These are phyloP conservation scores for Drosophila nigrodunni DNA, from an alignment of 1,140 invertebrate genomes.

Conservation along the genomic window DNA sequence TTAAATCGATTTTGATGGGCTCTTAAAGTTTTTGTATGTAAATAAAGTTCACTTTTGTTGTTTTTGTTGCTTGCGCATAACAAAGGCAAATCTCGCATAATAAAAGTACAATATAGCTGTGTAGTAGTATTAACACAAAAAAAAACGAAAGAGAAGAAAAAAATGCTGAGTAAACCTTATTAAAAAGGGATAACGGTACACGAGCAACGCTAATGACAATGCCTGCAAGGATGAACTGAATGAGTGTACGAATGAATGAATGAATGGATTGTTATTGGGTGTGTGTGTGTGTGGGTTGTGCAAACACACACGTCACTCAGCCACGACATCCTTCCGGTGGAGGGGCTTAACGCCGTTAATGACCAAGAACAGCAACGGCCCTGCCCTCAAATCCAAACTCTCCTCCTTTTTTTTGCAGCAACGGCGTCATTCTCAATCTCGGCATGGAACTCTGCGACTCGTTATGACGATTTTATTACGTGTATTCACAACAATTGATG, in stretches of 20 bases:
- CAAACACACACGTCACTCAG: slow-evolving; percentile 81
- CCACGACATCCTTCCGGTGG: slow-evolving; percentile 76
- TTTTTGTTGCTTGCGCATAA: slow-evolving; percentile 57
- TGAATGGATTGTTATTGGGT: slow-evolving; percentile 31
- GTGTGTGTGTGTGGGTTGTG: slow-evolving; percentile 41
- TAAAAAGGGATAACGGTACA: slow-evolving; percentile 79
- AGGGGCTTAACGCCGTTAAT: slow-evolving; percentile 77
- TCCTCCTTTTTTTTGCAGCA: background rate
- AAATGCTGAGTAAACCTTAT: slow-evolving; percentile 83
- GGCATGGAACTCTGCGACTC: slow-evolving; percentile 17
- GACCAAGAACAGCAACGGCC: slow-evolving; percentile 69
- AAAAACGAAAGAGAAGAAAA: slow-evolving; percentile 39
- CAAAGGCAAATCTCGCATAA: slow-evolving; percentile 73
- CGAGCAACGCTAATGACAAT: slow-evolving; percentile 78
- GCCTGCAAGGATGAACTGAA: slow-evolving; percentile 44
- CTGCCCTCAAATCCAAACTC: slow-evolving; percentile 48
- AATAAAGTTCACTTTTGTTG: slow-evolving; percentile 44
- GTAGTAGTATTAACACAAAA: slow-evolving; percentile 44
- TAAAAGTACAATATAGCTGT: slow-evolving; percentile 66
- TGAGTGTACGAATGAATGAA: slow-evolving; percentile 17
- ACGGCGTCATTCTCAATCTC: background rate
- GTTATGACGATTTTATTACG: slow-evolving; percentile 72
- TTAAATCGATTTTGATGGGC: background rate
- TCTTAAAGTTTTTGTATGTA: slow-evolving; percentile 7
- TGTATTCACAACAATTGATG: slow-evolving; percentile 78